phyloP scores from a whole-genome alignment of 1,140 invertebrate species.

The Ooceraea biroi region DNA sequence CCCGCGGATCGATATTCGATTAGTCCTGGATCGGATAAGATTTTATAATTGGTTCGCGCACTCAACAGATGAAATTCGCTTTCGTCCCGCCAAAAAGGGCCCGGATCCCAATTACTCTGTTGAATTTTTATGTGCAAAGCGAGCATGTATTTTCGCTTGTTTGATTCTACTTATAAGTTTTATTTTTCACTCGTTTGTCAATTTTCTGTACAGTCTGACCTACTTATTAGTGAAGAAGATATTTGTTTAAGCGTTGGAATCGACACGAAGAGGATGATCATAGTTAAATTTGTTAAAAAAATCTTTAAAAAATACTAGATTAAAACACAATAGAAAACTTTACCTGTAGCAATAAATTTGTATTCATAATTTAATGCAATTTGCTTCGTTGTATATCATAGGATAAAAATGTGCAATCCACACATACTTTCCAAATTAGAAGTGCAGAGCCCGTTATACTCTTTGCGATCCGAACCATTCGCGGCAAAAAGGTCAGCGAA shows the following conservation, averaged over 20 bases:
- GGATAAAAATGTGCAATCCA: not conserved
- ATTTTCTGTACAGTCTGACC: too few relatives aligned
- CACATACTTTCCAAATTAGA: not conserved
- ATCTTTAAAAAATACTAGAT: too few relatives aligned
- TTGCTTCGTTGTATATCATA: too few relatives aligned
- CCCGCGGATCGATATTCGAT: conserved; percentile 58
- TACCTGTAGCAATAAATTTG: too few relatives aligned
- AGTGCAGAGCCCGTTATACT: not conserved
- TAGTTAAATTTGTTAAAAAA: too few relatives aligned
- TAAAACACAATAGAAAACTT: too few relatives aligned
- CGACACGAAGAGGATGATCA: not conserved
- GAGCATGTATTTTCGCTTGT: not conserved
- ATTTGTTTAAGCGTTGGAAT: not conserved
- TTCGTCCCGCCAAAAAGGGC: conserved; percentile 24
- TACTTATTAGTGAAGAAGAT: too few relatives aligned
- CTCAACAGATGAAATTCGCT: conserved; percentile 61
- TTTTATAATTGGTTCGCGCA: conserved; percentile 62
- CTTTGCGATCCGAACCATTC: conserved; percentile 3
- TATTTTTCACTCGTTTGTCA: not conserved
- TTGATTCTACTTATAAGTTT: not conserved
- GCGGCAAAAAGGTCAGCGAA: not conserved
- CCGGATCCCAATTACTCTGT: conserved; percentile 29
- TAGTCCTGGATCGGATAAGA: conserved; percentile 62
- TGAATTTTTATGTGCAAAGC: conserved; percentile 44
- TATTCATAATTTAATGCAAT: not conserved